phyloP scores from a whole-genome alignment of 2,888 invertebrate species.

The Synanthedon myopaeformis region DNA sequence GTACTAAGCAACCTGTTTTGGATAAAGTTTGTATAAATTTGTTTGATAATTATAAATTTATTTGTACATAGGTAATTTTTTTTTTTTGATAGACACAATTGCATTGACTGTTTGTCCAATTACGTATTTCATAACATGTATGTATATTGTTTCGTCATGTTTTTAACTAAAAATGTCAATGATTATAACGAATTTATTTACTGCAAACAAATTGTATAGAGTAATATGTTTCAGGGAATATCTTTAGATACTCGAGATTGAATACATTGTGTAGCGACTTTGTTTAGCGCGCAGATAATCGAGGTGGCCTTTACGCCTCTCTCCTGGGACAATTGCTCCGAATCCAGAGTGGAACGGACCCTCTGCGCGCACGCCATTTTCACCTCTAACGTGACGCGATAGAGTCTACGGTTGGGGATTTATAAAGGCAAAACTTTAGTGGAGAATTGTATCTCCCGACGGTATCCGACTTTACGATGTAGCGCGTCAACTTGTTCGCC shows the following conservation, averaged over 20 bases:
- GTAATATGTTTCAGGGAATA: not conserved
- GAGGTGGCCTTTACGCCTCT: not conserved
- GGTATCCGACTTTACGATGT: conserved; percentile 1
- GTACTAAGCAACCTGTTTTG: no score
- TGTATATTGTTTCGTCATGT: no score
- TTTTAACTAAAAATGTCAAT: no score
- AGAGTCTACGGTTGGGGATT: not conserved
- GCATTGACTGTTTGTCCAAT: no score
- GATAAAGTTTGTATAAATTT: no score
- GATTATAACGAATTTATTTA: no score
- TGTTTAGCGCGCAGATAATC: not conserved
- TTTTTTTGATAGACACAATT: no score
- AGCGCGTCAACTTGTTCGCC: conserved; percentile 1
- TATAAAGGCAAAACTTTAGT: not conserved
- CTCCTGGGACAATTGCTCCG: not conserved
- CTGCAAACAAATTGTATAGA: no score
- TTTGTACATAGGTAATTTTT: no score
- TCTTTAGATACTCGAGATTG: no score
- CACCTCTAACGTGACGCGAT: not conserved
- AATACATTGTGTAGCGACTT: not conserved
- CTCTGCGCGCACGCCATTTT: not conserved
- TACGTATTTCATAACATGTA: no score
- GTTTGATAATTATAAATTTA: no score
- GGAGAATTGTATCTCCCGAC: not conserved
- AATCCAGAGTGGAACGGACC: not conserved